Evolutionary conservation across 2,797 vertebrate species (phyloP).

Genomic region (Acrocephalus scirpaceus): DNA sequence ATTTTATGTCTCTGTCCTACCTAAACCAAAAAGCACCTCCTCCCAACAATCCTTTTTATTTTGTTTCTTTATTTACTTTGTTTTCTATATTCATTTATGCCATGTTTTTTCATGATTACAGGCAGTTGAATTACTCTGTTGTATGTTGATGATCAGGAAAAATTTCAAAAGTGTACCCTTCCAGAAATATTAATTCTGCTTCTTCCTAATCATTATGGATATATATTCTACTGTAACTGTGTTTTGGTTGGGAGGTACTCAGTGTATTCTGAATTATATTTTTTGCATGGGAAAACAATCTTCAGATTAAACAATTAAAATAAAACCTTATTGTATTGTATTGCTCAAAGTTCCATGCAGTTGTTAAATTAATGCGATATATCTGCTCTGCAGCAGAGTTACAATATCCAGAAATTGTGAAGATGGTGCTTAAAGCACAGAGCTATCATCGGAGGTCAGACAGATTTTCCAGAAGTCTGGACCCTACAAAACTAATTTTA

Average conservation of each 20-base stretch:
- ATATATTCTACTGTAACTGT: not conserved
- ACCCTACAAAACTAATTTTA: not conserved
- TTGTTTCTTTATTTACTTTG: not conserved
- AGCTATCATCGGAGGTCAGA: not conserved
- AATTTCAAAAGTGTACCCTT: not conserved
- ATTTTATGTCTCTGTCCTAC: not conserved
- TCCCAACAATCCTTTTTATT: not conserved
- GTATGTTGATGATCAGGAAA: not conserved
- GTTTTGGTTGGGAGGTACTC: not conserved
- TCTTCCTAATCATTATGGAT: not conserved
- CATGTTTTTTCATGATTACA: not conserved
- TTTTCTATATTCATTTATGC: not conserved
- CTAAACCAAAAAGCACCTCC: not conserved
- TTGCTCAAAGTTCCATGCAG: not conserved
- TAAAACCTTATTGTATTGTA: not conserved
- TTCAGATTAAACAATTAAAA: not conserved
- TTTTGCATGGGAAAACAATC: not conserved
- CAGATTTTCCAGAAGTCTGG: not conserved
- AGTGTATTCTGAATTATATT: not conserved
- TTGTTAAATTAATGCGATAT: not conserved
- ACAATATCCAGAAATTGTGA: not conserved
- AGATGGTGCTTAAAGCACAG: not conserved
- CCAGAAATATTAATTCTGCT: constrained; percentile 15
- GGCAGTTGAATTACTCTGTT: not conserved
- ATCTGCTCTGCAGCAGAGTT: not conserved